These are phyloP conservation scores for Xestia rhomboidea DNA, from an alignment of 2,888 invertebrate genomes.

Conservation along the genomic window DNA sequence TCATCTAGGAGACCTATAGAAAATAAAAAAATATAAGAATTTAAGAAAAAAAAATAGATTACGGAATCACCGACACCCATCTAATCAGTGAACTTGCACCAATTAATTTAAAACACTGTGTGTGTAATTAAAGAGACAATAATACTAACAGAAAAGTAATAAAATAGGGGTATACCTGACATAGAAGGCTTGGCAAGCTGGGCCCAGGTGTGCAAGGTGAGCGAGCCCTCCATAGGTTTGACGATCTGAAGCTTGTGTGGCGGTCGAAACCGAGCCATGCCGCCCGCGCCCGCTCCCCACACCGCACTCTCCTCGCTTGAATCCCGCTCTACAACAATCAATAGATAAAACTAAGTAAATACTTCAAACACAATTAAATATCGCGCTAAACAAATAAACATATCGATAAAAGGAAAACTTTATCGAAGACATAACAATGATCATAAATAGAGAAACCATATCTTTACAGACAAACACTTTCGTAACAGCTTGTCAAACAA, in stretches of 20 bases:
- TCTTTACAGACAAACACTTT: conserved; percentile 24
- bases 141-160: not conserved
- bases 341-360: conserved; percentile 22
- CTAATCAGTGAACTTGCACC: not conserved
- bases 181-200: conserved; percentile 98
- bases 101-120: not conserved
- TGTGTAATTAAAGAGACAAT: no score
- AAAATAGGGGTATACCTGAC: conserved; percentile 90
- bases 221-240: conserved; percentile 97
- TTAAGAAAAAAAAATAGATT: not conserved
- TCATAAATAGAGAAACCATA: conserved; percentile 16
- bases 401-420: conserved; percentile 24
- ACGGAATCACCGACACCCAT: not conserved
- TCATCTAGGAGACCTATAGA: conserved; percentile 93
- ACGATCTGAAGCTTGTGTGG: conserved; percentile 98
- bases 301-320: conserved; percentile 86
- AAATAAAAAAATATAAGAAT: not conserved
- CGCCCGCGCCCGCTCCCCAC: conserved; percentile 88
- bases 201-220: conserved; percentile 98
- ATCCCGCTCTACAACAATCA: conserved; percentile 78
- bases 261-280: conserved; percentile 92
- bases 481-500: conserved; percentile 34
- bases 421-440: conserved; percentile 23
- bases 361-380: conserved; percentile 32
- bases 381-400: conserved; percentile 35